Evolutionary conservation across 2,797 vertebrate species (phyloP), one percentile per base, ranked within the genome.

Genomic region (Amblyraja radiata): DNA sequence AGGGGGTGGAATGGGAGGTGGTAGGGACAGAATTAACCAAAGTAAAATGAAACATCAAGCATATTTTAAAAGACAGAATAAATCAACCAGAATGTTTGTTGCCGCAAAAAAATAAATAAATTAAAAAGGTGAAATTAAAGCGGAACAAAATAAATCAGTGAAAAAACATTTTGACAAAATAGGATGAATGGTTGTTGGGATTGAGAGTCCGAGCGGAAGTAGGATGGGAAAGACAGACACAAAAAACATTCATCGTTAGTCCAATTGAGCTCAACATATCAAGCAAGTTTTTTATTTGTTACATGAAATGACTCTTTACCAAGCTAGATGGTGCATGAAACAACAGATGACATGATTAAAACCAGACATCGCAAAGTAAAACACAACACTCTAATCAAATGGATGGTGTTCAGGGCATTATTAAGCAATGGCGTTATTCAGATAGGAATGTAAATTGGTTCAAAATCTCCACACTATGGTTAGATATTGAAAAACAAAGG

Each of bases 1-100:
- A 9, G 94, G 93, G 94, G 95, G 93, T 94, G 88, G 94, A 95
- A 83, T 95, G 93, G 73, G 95, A 95, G 94, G 94, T 71, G 84
- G 92, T 78, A 63, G 71, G 93, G 77, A 84, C 21, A 93, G 36
- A 90, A 14, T 28, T 23, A 92, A 8, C 1, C 93, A 86, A 63
- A 65, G 7, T 58, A 77, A 71, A 46, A 93, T 93, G 94, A 58
- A 93, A 94, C 78, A 94, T 71, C 81, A 94, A 93, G 81, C 90
- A 94, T 54, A 94, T 93, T 84, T 80, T 94, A 90, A 93, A 46
- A 94, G 77, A 94, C 68, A 25, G 68, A 68, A 88, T 63, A 8
- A 32, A 68, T 68, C 61, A 88, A 68, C 13, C 84, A 65, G 63
- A 21, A 68, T 36, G n/a, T 36, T 32, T 36, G 63, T 63, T 28